A percentile compares a stretch with the other conserved stretches of the same genome.
Conservation (phyloP, 2,797 vertebrate genomes). For the Phataginus tricuspis region DNA sequence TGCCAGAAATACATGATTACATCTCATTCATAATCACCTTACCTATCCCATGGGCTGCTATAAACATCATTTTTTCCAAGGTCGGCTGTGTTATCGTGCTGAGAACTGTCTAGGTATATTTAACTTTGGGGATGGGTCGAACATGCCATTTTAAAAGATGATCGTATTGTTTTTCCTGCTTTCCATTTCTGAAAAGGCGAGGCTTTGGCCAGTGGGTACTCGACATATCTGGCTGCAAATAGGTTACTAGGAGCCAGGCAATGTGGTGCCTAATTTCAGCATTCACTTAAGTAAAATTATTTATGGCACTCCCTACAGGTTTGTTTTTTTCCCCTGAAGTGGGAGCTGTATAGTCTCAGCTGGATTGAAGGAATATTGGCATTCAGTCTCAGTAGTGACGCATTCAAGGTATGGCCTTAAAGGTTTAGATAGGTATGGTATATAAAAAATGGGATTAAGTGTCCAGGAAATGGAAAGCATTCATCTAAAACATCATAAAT, state of each 20-base stretch:
- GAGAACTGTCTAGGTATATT: constrained; percentile 84
- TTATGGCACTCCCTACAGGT: constrained; percentile 83
- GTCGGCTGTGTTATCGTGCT: constrained; percentile 61
- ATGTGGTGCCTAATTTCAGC: constrained; percentile 87
- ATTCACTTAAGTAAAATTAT: constrained; percentile 89
- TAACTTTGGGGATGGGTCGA: constrained; percentile 82
- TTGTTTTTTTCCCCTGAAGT: constrained; percentile 72
- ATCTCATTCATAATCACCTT: constrained; percentile 84
- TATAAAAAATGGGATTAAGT: constrained; percentile 65
- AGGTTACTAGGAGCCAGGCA: constrained; percentile 86
- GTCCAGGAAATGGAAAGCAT: constrained; percentile 72
- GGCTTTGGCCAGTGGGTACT: constrained; percentile 82
- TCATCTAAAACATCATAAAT: constrained; percentile 78
- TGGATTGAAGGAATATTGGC: constrained; percentile 80
- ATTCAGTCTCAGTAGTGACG: constrained; percentile 69
- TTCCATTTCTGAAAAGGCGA: constrained; percentile 85
- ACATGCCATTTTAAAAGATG: constrained; percentile 83
- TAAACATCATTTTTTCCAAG: constrained; percentile 77
- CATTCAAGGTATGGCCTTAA: constrained; percentile 69
- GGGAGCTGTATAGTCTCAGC: constrained; percentile 50
- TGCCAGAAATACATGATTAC: constrained; percentile 78
- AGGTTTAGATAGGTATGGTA: constrained; percentile 66
- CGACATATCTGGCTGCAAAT: constrained; percentile 86
- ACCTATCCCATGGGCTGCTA: constrained; percentile 67
- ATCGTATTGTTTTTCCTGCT: constrained; percentile 86